Percentiles rank a stretch among this genome's conserved stretches.
These are phyloP conservation scores for Phlogophora meticulosa DNA, from an alignment of 2,888 invertebrate genomes.

Conservation along the genomic window DNA sequence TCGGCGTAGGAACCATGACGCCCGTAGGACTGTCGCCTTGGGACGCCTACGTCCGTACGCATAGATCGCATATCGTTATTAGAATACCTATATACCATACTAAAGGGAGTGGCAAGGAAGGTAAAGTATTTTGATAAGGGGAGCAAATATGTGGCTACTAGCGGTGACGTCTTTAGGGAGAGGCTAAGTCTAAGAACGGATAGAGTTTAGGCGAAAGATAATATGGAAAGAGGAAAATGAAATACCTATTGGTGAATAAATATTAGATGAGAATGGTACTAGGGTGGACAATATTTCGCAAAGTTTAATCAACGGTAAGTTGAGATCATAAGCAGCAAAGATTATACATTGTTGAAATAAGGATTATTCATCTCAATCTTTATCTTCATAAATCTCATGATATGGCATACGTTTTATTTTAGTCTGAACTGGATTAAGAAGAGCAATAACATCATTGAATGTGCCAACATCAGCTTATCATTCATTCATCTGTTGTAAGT, in stretches of 20 bases:
- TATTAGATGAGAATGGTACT: not conserved
- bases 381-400: not conserved
- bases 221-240: not conserved
- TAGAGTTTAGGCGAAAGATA: not conserved
- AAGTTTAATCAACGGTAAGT: not conserved
- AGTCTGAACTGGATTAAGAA: conserved; percentile 3
- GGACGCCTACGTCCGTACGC: conserved; percentile 39
- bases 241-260: not conserved
- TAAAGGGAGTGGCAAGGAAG: conserved; percentile 20
- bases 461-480: conserved; percentile 8
- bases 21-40: conserved; percentile 43
- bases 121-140: conserved; percentile 9
- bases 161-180: conserved; percentile 24
- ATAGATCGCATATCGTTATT: conserved; percentile 13
- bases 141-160: conserved; percentile 26
- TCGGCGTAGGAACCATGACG: conserved; percentile 38
- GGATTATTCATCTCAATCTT: not conserved
- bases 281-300: conserved; percentile 5
- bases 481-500: conserved; percentile 20
- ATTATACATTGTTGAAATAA: not conserved
- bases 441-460: not conserved
- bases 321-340: not conserved
- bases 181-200: not conserved
- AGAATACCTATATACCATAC: not conserved
- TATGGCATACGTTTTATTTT: not conserved